Percentiles rank a stretch among this genome's conserved stretches.
Conservation (phyloP, 2,113 vertebrate species). For the Aptenodytes forsteri region DNA sequence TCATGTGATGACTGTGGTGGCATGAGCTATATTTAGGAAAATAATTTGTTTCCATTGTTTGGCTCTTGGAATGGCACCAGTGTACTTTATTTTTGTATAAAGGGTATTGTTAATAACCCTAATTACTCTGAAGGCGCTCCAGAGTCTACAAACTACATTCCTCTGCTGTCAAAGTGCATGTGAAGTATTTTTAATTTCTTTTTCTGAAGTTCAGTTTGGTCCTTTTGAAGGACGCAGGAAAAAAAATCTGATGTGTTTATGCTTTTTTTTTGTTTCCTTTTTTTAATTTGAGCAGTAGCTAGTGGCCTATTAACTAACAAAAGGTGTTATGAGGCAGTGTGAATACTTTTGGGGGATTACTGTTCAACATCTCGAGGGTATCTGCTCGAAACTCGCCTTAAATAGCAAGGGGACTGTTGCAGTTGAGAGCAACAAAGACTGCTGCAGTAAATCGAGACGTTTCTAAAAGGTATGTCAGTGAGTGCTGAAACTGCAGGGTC, state of each 20-base stretch:
- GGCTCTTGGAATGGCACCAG: not conserved
- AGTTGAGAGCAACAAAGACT: not conserved
- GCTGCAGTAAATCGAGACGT: accelerated
- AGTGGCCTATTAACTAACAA: not conserved
- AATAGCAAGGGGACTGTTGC: not conserved
- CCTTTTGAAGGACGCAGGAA: not conserved
- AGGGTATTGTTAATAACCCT: not conserved
- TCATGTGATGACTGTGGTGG: not conserved
- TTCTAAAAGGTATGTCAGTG: accelerated
- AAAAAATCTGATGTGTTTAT: not conserved
- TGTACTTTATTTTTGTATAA: not conserved
- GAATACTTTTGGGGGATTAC: not conserved
- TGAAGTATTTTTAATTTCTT: not conserved
- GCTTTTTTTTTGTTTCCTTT: not conserved
- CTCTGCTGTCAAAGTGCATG: not conserved
- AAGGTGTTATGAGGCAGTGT: not conserved
- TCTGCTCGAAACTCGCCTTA: not conserved
- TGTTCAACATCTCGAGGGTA: not conserved
- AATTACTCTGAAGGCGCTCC: not conserved
- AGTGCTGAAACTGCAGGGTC: not conserved
- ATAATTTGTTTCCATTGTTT: not conserved
- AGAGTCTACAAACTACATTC: not conserved
- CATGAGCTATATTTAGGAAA: not conserved
- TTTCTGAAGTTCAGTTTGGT: not conserved
- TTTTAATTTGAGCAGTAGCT: not conserved